These are phyloP conservation scores for Dicrostonyx torquatus DNA, from an alignment of 2,797 vertebrate species.

Conservation along the genomic window DNA sequence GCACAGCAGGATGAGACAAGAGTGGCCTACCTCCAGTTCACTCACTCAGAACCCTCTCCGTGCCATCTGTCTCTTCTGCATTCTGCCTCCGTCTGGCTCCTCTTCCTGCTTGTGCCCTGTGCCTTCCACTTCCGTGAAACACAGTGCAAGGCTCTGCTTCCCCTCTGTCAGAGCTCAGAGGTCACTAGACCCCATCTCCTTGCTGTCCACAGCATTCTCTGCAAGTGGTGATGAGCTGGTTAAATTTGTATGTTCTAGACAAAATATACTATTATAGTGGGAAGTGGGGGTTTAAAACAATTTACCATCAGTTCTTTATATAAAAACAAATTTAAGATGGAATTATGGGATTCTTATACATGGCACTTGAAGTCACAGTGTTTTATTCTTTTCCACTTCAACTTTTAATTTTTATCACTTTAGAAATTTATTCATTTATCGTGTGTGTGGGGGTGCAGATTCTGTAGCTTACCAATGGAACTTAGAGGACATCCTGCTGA, in stretches of 20 bases:
- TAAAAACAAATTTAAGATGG: constrained; percentile 36
- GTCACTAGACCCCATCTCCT: neutral
- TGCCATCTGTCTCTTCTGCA: constrained; percentile 60
- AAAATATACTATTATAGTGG: neutral
- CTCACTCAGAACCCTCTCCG: constrained; percentile 17
- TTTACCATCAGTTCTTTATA: neutral
- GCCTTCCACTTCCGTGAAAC: neutral
- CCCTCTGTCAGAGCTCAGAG: neutral
- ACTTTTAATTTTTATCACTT: neutral
- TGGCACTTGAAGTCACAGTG: neutral
- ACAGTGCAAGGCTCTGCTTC: neutral
- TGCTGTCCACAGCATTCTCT: neutral
- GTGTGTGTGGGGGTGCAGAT: neutral
- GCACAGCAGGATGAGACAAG: constrained; percentile 55
- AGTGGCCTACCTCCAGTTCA: constrained; percentile 58
- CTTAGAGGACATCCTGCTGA: neutral
- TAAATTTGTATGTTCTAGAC: constrained; percentile 45
- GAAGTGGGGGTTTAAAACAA: constrained; percentile 49
- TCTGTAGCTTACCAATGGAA: neutral
- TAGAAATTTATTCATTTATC: neutral
- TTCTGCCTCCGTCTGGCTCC: constrained; percentile 10
- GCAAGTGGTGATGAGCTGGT: neutral
- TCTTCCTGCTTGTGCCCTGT: neutral
- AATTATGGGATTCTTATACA: neutral
- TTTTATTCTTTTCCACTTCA: constrained; percentile 1